phyloP scores from a whole-genome alignment of 1,140 invertebrate genomes.

The Dolichoris vasculosae region DNA sequence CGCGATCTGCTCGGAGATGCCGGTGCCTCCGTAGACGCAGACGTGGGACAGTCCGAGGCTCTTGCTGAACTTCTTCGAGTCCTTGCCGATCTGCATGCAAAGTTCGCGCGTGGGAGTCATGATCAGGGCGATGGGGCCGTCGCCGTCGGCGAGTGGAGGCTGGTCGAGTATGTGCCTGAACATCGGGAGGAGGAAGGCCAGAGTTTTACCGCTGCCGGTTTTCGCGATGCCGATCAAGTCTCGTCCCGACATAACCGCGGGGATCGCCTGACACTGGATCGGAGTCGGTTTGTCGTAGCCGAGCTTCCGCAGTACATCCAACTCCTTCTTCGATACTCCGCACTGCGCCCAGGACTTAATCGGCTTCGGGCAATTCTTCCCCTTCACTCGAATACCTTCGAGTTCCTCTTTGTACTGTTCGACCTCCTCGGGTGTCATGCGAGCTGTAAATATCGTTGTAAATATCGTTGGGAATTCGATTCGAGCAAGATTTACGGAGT shows the following conservation, averaged over 20 bases:
- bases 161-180: constrained; percentile 98
- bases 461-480: not conserved
- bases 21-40: constrained; percentile 99
- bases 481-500: too few species aligned
- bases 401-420: constrained; percentile 88
- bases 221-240: constrained; percentile 99
- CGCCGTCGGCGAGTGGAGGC: constrained; percentile 91
- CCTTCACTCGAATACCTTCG: constrained; percentile 90
- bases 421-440: constrained; percentile 93
- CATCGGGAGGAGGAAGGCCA: constrained; percentile 99
- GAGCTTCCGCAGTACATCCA: constrained; percentile 94
- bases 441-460: constrained; percentile 75
- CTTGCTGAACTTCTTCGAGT: constrained; percentile 97
- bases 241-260: constrained; percentile 97
- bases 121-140: constrained; percentile 97
- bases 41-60: constrained; percentile 90
- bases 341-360: constrained; percentile 99
- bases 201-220: constrained; percentile 98
- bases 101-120: constrained; percentile 99
- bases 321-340: constrained; percentile 96
- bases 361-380: constrained; percentile 93
- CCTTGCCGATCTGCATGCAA: constrained; percentile 99
- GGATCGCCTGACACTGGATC: constrained; percentile 98
- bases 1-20: constrained; percentile 97
- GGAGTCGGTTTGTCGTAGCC: constrained; percentile 98